Base-by-base conservation (phyloP, 2,113 vertebrate genomes). In the Carassius auratus region DNA sequence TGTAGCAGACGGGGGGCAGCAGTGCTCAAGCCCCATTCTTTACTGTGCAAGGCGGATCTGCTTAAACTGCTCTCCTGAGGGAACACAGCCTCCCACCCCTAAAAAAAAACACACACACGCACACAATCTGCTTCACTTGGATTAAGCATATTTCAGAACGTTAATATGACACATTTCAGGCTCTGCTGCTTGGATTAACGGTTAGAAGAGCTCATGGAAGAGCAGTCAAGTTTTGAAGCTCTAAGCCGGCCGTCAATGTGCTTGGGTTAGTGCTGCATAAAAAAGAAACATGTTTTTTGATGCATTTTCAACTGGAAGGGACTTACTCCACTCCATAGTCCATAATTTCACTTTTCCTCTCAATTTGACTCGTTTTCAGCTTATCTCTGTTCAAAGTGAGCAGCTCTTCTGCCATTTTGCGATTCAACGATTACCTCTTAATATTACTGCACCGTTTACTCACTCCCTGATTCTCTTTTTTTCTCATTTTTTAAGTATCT, bases 141-240 rank as follows among this genome's bases (percentile, higher is more conserved):
- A 90, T 91, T 91, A 87, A 85, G 83, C 83, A 86, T 52, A 77
- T 84, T 74, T 88, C 88, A 89, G 87, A 88, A 59, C 79, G 82
- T 73, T 71, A 83, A 83, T 83, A 73, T 90, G 86, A 91, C 90
- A 91, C 84, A 90, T 88, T 30, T 84, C 59, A 88, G 82, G 89
- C 88, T 89, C 87, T 87, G 45, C 84, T 84, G 59, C 64, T 23
- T 86, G 87, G 91, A 93, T 94, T 91, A 92, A 88, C 92, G 87
- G 90, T 91, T 92, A 91, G 57, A 61, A 9, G 57, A 59, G 55
- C 55, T 59, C 55, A 92, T 87, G 86, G 88, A 66, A 68, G 90
- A 89, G 86, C 84, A 89, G 88, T 91, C 89, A 85, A 87, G 86
- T 88, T n/a, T 88, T 91, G 90, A 89, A 92, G 89, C 85, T 61